Evolutionary conservation across 2,797 vertebrate genomes (phyloP), one percentile per base, ranked within the genome.

Genomic region (Sternarchorhynchus goeldii): DNA sequence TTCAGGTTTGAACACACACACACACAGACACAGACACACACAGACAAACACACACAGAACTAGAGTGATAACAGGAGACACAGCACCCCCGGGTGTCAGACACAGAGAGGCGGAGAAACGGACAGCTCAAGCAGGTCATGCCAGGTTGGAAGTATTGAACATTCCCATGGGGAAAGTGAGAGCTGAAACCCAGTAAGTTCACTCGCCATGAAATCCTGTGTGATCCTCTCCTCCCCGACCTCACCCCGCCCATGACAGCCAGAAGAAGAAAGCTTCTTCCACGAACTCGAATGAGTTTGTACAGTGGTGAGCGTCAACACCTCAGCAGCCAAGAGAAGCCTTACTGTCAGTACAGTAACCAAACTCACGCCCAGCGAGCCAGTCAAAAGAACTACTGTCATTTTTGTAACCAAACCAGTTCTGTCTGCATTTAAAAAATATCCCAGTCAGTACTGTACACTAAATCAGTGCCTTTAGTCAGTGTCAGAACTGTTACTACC

Each of bases 1-100:
- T 88, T 91, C 91, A 92, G 85, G 89, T 90, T 88, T 87, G 84
- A 90, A 92, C 90, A 90, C 60, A 88, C 71, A 81, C 79, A 18
- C 73, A 81, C 76, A 78, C 68, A 78, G 55, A 71, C 67, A 71
- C 76, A 72, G 67, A 72, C 59, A 65, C 76, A 70, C 66, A 77
- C 75, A 64, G 59, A 75, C 73, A 70, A 50, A 32, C 68, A 56
- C 67, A 55, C 57, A 65, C 58, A 78, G 1, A 81, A 76, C 70
- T 73, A 29, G 39, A 62, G 55, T 79, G 75, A 80, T 77, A 80
- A 79, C 69, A 25, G 45, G 63, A 80, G 62, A 60, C 21, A 74
- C 66, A 64, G 53, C 63, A 62, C 32, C 77, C 77, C 71, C 2
- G 31, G 31, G 71, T 74, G 70, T 21, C 17, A 31, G 41, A 41